Conservation (phyloP, 1,140 invertebrate species). For the Drosophila teissieri region DNA sequence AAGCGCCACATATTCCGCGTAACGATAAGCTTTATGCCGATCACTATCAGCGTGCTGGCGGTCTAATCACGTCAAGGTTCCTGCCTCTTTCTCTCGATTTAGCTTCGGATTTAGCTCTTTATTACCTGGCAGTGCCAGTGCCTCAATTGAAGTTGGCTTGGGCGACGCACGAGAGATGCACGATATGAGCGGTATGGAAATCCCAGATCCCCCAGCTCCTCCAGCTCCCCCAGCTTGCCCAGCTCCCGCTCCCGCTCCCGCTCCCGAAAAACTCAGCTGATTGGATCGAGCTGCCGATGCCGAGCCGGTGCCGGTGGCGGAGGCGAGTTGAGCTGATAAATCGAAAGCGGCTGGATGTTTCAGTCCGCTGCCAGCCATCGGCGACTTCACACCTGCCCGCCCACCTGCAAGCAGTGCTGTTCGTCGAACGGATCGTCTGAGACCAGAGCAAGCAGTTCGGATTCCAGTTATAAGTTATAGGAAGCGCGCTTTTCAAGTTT, state of each 20-base stretch:
- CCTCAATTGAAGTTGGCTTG: slow-evolving; percentile 55
- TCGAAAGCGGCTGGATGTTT: slow-evolving; percentile 38
- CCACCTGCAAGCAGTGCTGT: slow-evolving; percentile 37
- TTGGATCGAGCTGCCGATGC: slow-evolving; percentile 2
- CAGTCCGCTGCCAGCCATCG: slow-evolving; percentile 75
- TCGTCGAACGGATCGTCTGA: slow-evolving; percentile 23
- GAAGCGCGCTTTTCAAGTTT: slow-evolving; percentile 5
- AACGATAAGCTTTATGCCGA: slow-evolving; percentile 80
- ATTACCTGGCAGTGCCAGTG: slow-evolving; percentile 18
- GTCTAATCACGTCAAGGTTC: slow-evolving; percentile 55
- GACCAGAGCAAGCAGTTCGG: slow-evolving; percentile 9
- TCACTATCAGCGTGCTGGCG: slow-evolving; percentile 40
- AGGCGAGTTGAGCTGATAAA: slow-evolving; percentile 54
- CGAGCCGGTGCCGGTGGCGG: slow-evolving; percentile 11
- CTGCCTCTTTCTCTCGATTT: slow-evolving; percentile 20
- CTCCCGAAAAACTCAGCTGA: slow-evolving; percentile 14
- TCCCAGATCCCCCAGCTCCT: slow-evolving; percentile 24
- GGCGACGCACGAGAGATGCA: slow-evolving; percentile 6
- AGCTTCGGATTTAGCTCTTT: slow-evolving; percentile 1
- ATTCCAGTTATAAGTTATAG: slow-evolving; percentile 30
- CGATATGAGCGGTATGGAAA: slow-evolving; percentile 29
- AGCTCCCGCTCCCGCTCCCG: slow-evolving; percentile 30
- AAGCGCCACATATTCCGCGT: slow-evolving; percentile 53
- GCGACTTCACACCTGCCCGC: slow-evolving; percentile 69
- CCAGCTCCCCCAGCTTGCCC: slow-evolving; percentile 18